Evolutionary conservation across 1,140 invertebrate genomes (phyloP), one percentile per base, ranked within the genome.

Genomic region (Spodoptera frugiperda): DNA sequence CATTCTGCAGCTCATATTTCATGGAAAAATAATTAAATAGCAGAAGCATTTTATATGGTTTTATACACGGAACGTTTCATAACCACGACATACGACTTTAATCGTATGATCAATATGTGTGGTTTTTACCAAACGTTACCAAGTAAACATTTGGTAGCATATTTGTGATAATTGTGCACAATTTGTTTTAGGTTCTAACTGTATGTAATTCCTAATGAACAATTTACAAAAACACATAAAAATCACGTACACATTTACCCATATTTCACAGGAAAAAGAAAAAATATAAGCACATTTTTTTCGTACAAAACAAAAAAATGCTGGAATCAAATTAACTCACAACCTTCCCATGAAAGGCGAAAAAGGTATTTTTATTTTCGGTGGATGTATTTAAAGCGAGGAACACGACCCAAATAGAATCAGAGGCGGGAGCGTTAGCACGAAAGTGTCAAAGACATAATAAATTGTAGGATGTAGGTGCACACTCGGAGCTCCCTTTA

Each of bases 401-500:
- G n/a, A 12, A 11, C n/a, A 15, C 53, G 49, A 53, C 68, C 25
- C 15, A 71, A 55, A 71, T 71, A 55, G 65, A 53, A 53, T 79
- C 10, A 53, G 57, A 19, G n/a, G 44, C 25, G 55, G 57, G 25
- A 15, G 44, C 67, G 54, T 68, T n/a, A 51, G 19, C 65, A n/a
- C 17, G 48, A 48, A 78, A 71, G 70, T 78, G 65, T 73, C 73
- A 68, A 30, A 46, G 25, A 68, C 39, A 39, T 51, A 68, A 68
- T 72, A 61, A 78, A 74, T 71, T 78, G 44, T 67, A 78, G 48
- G 57, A 49, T 11, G 49, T 73, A 65, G 48, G 57, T 49, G 33
- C 48, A 55, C 78, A 76, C 78, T 84, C 78, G 54, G 78, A 67
- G 55, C 59, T 39, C 55, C 76, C 77, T 82, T 83, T 84, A 87